phyloP scores from a whole-genome alignment of 1,140 invertebrate species.

The Neodiprion virginianus region DNA sequence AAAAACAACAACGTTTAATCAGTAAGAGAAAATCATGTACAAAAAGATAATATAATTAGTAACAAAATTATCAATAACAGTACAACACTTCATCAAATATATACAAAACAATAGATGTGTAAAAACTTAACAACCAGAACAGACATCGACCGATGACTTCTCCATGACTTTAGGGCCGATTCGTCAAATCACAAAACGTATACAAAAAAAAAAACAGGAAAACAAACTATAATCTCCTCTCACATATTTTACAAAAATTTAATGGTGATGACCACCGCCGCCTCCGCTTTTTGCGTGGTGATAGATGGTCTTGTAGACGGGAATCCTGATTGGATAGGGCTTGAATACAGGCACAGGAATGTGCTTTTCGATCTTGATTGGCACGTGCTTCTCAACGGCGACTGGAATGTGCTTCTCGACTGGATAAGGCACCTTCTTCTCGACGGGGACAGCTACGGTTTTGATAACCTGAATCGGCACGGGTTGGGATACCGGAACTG shows the following conservation, averaged over 20 bases:
- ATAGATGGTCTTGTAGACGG: constrained; percentile 77
- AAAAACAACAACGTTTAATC: neutral
- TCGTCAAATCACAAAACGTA: neutral
- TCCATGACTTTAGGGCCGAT: neutral
- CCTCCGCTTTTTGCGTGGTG: constrained; percentile 67
- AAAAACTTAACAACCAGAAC: constrained; percentile 16
- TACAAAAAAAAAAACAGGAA: neutral
- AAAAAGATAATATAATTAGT: neutral
- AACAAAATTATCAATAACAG: neutral
- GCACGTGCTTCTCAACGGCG: constrained; percentile 70
- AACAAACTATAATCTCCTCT: constrained; percentile 1
- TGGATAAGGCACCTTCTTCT: constrained; percentile 70
- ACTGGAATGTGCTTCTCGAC: constrained; percentile 70
- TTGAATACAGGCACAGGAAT: constrained; percentile 75
- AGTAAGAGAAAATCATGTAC: neutral
- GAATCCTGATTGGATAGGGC: constrained; percentile 77
- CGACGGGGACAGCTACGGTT: constrained; percentile 66
- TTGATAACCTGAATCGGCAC: constrained; percentile 58
- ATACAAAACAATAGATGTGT: constrained; percentile 10
- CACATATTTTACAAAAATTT: neutral
- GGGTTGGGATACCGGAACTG: constrained; percentile 51
- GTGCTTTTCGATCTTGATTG: constrained; percentile 75
- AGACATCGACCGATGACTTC: neutral
- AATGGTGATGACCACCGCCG: constrained; percentile 4
- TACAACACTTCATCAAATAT: neutral